A percentile compares a stretch with the other conserved stretches of the same genome.
Conservation (phyloP, 2,797 vertebrate genomes). For the Dicrostonyx torquatus region DNA sequence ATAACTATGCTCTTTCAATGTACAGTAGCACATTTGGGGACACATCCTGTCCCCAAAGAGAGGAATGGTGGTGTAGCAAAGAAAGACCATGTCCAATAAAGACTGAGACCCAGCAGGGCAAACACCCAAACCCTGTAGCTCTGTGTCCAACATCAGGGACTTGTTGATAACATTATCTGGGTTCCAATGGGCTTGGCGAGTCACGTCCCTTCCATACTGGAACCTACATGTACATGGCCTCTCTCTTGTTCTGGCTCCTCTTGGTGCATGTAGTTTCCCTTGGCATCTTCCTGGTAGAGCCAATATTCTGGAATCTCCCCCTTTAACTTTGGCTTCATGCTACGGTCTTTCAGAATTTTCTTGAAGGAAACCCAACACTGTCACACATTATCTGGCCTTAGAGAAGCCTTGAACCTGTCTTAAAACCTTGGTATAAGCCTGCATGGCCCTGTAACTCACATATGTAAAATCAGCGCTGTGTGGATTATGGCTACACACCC, state of each 20-base stretch:
- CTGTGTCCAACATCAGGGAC: neutral
- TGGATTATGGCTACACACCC: neutral
- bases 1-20: neutral
- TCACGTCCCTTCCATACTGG: neutral
- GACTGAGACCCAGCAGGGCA: neutral
- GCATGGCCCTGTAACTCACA: neutral
- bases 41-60: neutral
- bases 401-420: neutral
- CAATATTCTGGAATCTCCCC: neutral
- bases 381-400: neutral
- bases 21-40: neutral
- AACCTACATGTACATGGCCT: neutral
- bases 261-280: neutral
- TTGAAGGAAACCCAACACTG: neutral
- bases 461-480: neutral
- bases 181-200: neutral
- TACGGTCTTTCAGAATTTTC: neutral
- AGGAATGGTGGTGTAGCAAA: neutral
- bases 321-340: neutral
- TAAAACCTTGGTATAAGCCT: neutral
- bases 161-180: neutral
- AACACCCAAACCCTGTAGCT: neutral
- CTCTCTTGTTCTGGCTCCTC: neutral
- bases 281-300: neutral
- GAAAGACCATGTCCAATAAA: neutral